Evolutionary conservation across 2,113 vertebrate species (phyloP).

Genomic region (Python bivittatus): DNA sequence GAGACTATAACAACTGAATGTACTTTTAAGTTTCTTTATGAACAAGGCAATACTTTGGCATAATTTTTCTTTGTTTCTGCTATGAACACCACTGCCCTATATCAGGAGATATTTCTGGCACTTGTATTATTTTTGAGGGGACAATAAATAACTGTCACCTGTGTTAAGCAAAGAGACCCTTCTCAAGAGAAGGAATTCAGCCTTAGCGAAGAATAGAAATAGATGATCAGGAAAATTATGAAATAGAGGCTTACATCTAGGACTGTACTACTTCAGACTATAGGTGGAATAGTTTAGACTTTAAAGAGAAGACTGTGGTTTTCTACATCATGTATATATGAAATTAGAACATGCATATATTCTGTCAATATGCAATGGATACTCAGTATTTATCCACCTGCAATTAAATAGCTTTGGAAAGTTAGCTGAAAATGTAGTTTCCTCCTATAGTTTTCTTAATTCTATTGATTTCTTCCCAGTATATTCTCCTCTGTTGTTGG

Average conservation of each 20-base stretch:
- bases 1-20: neutral
- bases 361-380: neutral
- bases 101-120: neutral
- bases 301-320: neutral
- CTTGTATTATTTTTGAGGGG: neutral
- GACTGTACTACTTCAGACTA: neutral
- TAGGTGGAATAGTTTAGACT: neutral
- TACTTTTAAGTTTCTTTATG: slow-evolving; percentile 10
- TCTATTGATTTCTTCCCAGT: neutral
- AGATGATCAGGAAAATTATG: neutral
- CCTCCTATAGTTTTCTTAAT: neutral
- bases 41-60: neutral
- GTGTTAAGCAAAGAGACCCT: neutral
- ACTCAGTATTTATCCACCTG: neutral
- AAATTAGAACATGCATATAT: neutral
- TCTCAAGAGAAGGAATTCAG: too few relatives aligned
- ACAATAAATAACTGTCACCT: neutral
- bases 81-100: neutral
- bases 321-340: neutral
- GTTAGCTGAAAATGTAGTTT: neutral
- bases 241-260: neutral
- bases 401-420: neutral
- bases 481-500: neutral
- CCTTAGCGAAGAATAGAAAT: neutral
- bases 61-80: neutral